Conservation (phyloP, 2,888 invertebrate genomes). For the Pheosia gnoma region DNA sequence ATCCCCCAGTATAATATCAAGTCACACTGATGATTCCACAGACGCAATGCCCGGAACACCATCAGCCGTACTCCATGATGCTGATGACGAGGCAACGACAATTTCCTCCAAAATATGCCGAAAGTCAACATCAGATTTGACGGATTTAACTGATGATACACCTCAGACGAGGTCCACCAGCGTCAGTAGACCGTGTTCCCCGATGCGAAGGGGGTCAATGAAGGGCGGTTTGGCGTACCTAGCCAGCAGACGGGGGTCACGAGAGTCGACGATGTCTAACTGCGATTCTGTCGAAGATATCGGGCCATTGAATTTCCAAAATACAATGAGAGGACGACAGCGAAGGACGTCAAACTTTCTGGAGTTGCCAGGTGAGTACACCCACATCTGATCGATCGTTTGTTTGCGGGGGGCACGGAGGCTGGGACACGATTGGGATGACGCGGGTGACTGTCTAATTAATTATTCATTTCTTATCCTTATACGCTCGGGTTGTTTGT, state of each 20-base stretch:
- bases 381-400: constrained; percentile 5
- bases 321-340: constrained; percentile 90
- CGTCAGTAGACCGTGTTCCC: constrained; percentile 85
- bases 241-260: constrained; percentile 93
- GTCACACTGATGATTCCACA: constrained; percentile 76
- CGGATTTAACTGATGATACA: constrained; percentile 84
- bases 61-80: constrained; percentile 68
- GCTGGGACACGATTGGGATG: background rate
- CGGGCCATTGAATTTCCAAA: constrained; percentile 91
- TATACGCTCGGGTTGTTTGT: constrained; percentile 2
- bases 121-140: constrained; percentile 91
- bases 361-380: constrained; percentile 90
- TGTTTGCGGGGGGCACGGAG: background rate
- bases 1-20: constrained; percentile 78
- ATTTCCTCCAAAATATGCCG: constrained; percentile 83
- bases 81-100: constrained; percentile 75
- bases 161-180: constrained; percentile 85
- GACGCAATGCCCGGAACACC: constrained; percentile 74
- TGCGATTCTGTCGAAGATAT: constrained; percentile 87
- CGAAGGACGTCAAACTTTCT: constrained; percentile 93
- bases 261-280: constrained; percentile 91
- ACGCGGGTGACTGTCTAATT: background rate
- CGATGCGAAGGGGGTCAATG: constrained; percentile 87
- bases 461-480: constrained; percentile 6
- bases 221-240: constrained; percentile 90